Percentiles rank a stretch among this genome's conserved stretches.
phyloP scores from a whole-genome alignment of 2,888 invertebrate genomes.

The Julus scandinavius region DNA sequence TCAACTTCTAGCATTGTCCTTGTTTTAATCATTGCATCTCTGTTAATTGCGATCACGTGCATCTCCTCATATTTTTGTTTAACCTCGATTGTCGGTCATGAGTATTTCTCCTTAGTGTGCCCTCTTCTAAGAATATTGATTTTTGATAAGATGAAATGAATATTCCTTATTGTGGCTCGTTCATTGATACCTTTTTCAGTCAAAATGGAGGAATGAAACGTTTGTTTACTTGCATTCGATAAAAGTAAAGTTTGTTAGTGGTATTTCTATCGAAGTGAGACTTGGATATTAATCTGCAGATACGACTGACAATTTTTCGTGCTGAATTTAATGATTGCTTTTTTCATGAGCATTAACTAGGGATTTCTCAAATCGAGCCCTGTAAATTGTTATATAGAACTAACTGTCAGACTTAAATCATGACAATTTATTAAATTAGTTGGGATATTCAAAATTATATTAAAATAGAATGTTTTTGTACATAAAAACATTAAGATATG shows the following conservation, averaged over 20 bases:
- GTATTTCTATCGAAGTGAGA: too few species aligned
- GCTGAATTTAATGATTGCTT: too few species aligned
- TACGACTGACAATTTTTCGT: too few species aligned
- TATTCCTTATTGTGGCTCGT: background rate
- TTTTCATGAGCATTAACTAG: too few species aligned
- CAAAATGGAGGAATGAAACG: background rate
- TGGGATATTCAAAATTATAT: too few species aligned
- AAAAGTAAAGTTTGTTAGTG: background rate
- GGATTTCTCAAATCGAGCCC: too few species aligned
- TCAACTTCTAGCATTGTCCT: background rate
- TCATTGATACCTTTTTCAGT: background rate
- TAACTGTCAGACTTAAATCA: too few species aligned
- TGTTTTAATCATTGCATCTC: background rate
- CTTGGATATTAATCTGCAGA: too few species aligned
- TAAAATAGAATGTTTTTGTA: too few species aligned
- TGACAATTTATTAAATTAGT: too few species aligned
- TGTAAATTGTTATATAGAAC: too few species aligned
- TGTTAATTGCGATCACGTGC: background rate
- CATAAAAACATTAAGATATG: too few species aligned
- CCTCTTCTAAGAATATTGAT: background rate
- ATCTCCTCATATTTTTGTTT: background rate
- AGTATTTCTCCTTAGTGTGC: background rate
- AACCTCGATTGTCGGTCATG: background rate
- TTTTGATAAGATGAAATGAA: background rate
- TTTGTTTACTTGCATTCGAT: background rate